Evolutionary conservation across 1,140 invertebrate species (phyloP), one percentile per base, ranked within the genome.

Genomic region (Anoplolepis gracilipes): DNA sequence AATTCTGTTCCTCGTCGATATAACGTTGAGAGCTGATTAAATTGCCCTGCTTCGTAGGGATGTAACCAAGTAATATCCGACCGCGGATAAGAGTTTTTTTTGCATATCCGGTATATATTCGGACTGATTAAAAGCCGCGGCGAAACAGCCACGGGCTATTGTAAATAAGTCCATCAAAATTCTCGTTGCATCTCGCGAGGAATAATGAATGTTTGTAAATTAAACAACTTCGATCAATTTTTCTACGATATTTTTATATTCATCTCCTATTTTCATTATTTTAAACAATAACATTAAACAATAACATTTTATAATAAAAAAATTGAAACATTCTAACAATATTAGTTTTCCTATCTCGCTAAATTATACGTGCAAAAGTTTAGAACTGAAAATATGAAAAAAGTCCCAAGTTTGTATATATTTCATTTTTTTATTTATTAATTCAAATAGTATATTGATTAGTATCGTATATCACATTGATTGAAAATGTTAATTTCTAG

Each of bases 11-110:
- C 82, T 76, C 39, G 64, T 87, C 75, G 82, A 88, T 86, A 87
- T 84, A 86, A 86, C 62, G 75, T 85, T 73, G 39, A 70, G 73
- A 79, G 28, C 59, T 87, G 88, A 89, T 90, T 89, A 90, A 90
- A 90, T 90, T 87, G 85, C 85, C 46, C 64, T 10, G 49, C 62
- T 85, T 75, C 69, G 16, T 46, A 64, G 67, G 49, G 79, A 87
- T 86, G 79, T 87, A 84, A 53, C 85, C 72, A 59, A 65, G 65
- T 84, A 69, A 77, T 77, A 64, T 78, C 49, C 33, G 36, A 19
- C 13, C 6, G 25, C 7, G 61, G 87, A 84, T 84, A 89, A 88
- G 30, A 57, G 55, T 86, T 86, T 78, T 86, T 78, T 69, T 69
- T 67, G 73, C 46, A 77, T 84, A 84, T 73, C 19, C 46, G 46